Evolutionary conservation across 92 coral and sea anemone genomes (phyloP).

Genomic region (Phenganax marumi): DNA sequence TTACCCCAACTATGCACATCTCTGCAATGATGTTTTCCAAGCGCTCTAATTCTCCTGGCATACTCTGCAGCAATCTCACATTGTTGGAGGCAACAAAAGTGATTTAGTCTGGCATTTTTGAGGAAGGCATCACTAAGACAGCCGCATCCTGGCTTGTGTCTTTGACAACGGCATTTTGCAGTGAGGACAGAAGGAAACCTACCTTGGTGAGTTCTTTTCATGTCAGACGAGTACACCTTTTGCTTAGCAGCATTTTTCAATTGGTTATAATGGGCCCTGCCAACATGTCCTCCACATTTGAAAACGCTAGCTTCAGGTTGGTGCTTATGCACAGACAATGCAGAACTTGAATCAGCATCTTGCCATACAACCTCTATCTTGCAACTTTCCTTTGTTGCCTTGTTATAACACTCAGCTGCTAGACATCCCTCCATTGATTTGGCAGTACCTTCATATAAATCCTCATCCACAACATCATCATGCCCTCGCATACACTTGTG

Average conservation of each 20-base stretch:
- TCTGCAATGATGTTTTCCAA: slow-evolving; percentile 34
- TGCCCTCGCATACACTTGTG: slow-evolving; percentile 63
- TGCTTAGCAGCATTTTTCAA: slow-evolving; percentile 34
- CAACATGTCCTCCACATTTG: slow-evolving; percentile 63
- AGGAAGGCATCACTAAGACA: slow-evolving; percentile 55
- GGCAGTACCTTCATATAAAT: slow-evolving; percentile 57
- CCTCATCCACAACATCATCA: slow-evolving; percentile 55
- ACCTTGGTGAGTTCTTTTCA: slow-evolving; percentile 22
- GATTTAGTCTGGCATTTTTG: slow-evolving; percentile 55
- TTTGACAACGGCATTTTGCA: slow-evolving; percentile 42
- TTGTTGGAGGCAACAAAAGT: slow-evolving; percentile 61
- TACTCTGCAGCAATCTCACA: slow-evolving; percentile 45
- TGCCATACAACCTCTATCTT: slow-evolving; percentile 58
- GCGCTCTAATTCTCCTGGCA: slow-evolving; percentile 42
- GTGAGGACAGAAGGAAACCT: slow-evolving; percentile 50
- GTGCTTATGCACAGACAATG: not conserved
- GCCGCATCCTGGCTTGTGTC: slow-evolving; percentile 62
- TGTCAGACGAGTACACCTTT: slow-evolving; percentile 44
- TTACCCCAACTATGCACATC: slow-evolving; percentile 46
- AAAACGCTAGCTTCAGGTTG: slow-evolving; percentile 1
- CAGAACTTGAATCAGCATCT: slow-evolving; percentile 47
- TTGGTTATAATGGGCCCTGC: slow-evolving; percentile 52
- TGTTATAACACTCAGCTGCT: slow-evolving; percentile 48
- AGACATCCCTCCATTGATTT: slow-evolving; percentile 64
- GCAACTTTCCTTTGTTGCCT: slow-evolving; percentile 50